Conservation (phyloP, 2,888 invertebrate genomes). For the Ptilodon capucinus region DNA sequence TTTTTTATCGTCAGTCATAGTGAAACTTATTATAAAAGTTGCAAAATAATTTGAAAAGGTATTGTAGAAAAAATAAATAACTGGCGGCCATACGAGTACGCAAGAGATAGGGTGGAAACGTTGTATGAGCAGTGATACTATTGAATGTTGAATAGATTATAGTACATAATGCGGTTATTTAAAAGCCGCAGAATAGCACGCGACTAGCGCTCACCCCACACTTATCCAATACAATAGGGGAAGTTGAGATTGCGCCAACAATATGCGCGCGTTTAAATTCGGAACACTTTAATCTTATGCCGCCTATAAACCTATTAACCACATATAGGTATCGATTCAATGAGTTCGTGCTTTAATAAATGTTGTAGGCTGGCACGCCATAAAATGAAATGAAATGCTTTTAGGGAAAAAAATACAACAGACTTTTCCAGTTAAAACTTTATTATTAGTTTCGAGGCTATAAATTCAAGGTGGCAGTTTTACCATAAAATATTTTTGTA, state of each 20-base stretch:
- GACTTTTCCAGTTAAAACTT: conserved; percentile 13
- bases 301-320: too few relatives aligned
- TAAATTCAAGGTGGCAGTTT: conserved; percentile 12
- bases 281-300: not conserved
- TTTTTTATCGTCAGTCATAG: too few relatives aligned
- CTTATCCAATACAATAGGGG: not conserved
- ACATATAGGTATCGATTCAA: too few relatives aligned
- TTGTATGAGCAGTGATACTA: conserved; percentile 35
- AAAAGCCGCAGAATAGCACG: conserved; percentile 9
- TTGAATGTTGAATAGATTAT: not conserved
- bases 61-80: conserved; percentile 1
- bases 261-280: not conserved
- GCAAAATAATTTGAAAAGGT: too few relatives aligned
- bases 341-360: too few relatives aligned
- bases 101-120: conserved; percentile 25
- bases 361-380: too few relatives aligned
- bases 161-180: conserved; percentile 17
- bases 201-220: conserved; percentile 1
- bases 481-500: conserved; percentile 16
- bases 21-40: too few relatives aligned
- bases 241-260: not conserved
- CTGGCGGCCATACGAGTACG: conserved; percentile 15
- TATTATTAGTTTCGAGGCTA: conserved; percentile 15
- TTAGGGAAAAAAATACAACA: conserved; percentile 11
- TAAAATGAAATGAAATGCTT: too few relatives aligned